These are phyloP conservation scores for Sitophilus oryzae DNA, from an alignment of 1,140 invertebrate genomes.

Conservation along the genomic window DNA sequence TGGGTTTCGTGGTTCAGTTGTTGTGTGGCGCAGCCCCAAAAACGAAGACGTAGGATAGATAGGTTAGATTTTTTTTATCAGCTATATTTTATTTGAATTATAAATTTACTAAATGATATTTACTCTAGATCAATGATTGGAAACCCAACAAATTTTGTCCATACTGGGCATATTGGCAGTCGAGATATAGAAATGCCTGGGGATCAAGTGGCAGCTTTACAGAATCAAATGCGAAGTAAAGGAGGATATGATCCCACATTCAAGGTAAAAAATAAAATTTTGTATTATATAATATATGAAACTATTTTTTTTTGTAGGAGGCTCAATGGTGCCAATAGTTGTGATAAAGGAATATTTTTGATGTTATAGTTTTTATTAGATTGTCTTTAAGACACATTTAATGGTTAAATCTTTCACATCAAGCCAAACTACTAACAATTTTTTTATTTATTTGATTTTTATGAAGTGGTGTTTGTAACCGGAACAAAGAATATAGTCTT, in stretches of 20 bases:
- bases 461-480: no score
- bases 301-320: conserved; percentile 34
- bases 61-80: conserved; percentile 31
- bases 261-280: conserved; percentile 39
- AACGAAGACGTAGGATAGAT: conserved; percentile 40
- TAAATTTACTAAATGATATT: no score
- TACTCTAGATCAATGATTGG: conserved; percentile 78
- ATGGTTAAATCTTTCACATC: no score
- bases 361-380: no score
- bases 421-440: no score
- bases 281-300: no score
- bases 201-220: conserved; percentile 57
- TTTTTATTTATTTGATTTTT: no score
- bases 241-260: conserved; percentile 63
- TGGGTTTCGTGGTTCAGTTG: conserved; percentile 69
- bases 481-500: no score
- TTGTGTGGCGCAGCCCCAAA: conserved; percentile 54
- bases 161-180: conserved; percentile 74
- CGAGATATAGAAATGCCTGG: conserved; percentile 62
- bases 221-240: conserved; percentile 70
- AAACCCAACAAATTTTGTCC: conserved; percentile 73
- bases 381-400: no score
- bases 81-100: no score
- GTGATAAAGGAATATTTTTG: no score
- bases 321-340: conserved; percentile 37